Evolutionary conservation across 2,113 vertebrate genomes (phyloP), one percentile per base, ranked within the genome.

Genomic region (Semicossyphus pulcher): DNA sequence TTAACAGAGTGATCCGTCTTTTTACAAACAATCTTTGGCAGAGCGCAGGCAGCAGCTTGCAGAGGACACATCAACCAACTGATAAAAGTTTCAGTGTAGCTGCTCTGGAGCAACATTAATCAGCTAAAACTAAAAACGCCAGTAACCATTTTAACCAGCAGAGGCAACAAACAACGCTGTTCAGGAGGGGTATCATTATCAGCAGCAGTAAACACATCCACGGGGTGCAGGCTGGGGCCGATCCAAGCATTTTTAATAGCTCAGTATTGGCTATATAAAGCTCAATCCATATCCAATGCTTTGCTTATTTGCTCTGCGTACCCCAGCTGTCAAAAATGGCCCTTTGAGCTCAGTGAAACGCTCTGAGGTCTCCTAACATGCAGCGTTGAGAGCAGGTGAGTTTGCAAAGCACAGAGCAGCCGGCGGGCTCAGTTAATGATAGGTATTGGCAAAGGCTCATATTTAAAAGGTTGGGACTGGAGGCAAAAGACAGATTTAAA

Each of bases 281-380:
- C 25, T 14, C 23, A 16, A 45, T 34, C 20, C n/a, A 44, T 52
- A 62, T 62, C 16, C 29, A 41, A 36, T 31, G 7, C 23, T 53
- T 45, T 56, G 31, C 65, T 72, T 39, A 57, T 77, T 68, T 77
- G 48, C 56, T 67, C 49, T 7, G 11, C 42, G 18, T 72, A 31
- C 0, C 28, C 36, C 44, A 68, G 67, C 66, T 66, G 76, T 66
- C 42, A 71, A 28, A 62, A 61, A 21, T 52, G 52, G 10, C 32
- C 70, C 58, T 60, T 42, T 49, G 25, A 64, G 52, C 32, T 47
- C 16, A 45, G 9, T 67, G 51, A 68, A 62, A 57, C 9, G 10
- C 37, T 47, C 7, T 31, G 31, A 26, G 4, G 42, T 63, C 58
- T 48, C 15, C 20, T 20, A 39, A 28, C 25, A 26, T 18, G 37